Conservation (phyloP, 2,797 vertebrate species). For the Melanogrammus aeglefinus region DNA sequence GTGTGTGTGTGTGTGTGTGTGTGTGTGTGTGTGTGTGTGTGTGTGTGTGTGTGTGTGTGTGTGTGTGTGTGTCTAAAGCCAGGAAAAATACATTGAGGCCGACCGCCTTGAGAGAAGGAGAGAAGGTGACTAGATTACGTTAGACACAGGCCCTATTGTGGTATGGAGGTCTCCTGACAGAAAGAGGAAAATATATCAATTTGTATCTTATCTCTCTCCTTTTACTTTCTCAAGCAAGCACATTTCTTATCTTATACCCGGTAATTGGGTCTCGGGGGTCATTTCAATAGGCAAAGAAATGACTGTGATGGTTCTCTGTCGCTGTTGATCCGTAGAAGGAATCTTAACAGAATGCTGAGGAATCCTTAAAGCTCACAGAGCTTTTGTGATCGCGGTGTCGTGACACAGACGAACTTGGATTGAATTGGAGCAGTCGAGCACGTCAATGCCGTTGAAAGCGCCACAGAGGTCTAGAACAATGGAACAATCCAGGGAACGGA, state of each 20-base stretch:
- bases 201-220: neutral
- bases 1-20: slow-evolving; percentile 5
- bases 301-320: neutral
- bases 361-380: neutral
- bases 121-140: neutral
- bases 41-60: slow-evolving; percentile 8
- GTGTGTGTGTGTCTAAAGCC: neutral
- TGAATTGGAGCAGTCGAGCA: neutral
- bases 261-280: neutral
- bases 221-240: neutral
- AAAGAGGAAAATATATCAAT: neutral
- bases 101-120: neutral
- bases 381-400: neutral
- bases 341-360: neutral
- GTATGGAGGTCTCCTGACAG: neutral
- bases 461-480: neutral
- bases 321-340: neutral
- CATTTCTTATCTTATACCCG: neutral
- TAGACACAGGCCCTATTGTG: neutral
- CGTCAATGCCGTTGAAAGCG: neutral
- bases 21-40: slow-evolving; percentile 3
- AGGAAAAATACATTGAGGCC: neutral
- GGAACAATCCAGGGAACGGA: neutral
- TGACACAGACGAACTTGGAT: neutral
- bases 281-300: neutral